Evolutionary conservation across 92 coral and sea anemone genomes (phyloP).

Genomic region (Scolanthus callimorphus): DNA sequence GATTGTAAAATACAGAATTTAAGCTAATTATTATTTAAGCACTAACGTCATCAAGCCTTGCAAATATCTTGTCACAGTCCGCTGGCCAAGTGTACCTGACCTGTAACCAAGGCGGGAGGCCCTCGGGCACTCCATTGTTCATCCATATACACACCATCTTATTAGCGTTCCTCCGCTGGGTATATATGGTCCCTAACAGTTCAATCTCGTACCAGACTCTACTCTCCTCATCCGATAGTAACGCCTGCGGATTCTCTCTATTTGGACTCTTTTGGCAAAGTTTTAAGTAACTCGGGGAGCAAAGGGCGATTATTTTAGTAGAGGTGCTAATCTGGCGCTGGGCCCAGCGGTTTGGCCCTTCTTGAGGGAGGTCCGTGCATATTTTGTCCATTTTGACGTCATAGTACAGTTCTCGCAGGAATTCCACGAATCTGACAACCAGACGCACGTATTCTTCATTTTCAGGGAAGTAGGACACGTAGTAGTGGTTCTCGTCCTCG

Average conservation of each 20-base stretch:
- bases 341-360: constrained; percentile 22
- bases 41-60: constrained; percentile 7
- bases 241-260: neutral
- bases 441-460: constrained; percentile 3
- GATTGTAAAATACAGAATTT: too few species aligned
- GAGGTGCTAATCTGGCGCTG: constrained; percentile 17
- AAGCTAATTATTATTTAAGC: too few species aligned
- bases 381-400: constrained; percentile 10
- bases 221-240: neutral
- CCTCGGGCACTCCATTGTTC: constrained; percentile 18
- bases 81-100: constrained; percentile 18
- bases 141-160: constrained; percentile 28
- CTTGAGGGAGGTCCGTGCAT: neutral
- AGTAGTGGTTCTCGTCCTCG: constrained; percentile 4
- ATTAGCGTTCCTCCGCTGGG: constrained; percentile 3
- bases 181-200: constrained; percentile 10
- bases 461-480: constrained; percentile 21
- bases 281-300: constrained; percentile 19
- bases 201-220: constrained; percentile 31
- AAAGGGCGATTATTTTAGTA: constrained; percentile 10
- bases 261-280: constrained; percentile 6
- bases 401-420: neutral
- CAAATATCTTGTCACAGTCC: constrained; percentile 6
- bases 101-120: constrained; percentile 28
- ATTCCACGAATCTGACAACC: neutral